Percentiles rank a stretch among this genome's conserved stretches.
Evolutionary conservation across 2,113 vertebrate genomes (phyloP).

Genomic region (Tympanuchus pallidicinctus): DNA sequence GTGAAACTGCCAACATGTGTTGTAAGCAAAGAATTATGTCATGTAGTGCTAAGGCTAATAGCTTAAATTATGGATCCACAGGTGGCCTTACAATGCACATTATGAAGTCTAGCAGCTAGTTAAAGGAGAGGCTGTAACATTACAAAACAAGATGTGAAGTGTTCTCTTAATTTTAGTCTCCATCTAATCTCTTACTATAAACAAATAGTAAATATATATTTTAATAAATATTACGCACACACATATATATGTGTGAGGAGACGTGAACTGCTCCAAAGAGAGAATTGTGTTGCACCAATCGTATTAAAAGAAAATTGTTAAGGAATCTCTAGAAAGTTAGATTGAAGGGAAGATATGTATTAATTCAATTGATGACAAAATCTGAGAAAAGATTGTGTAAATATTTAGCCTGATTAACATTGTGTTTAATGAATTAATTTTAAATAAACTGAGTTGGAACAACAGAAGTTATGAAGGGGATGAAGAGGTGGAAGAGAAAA

Average conservation of each 20-base stretch:
- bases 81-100: background rate
- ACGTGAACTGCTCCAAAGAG: background rate
- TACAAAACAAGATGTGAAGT: background rate
- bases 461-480: background rate
- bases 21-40: constrained; percentile 18
- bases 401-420: background rate
- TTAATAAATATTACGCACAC: background rate
- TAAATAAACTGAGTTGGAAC: background rate
- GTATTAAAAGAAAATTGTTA: background rate
- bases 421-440: background rate
- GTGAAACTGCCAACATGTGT: background rate
- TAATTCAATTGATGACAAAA: background rate
- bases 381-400: background rate
- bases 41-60: constrained; percentile 27
- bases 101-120: background rate
- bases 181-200: background rate
- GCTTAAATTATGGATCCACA: background rate
- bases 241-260: background rate
- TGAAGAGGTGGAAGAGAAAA: background rate
- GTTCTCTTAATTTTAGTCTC: background rate
- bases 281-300: background rate
- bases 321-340: background rate
- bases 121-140: background rate
- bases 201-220: background rate
- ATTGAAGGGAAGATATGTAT: background rate